Base-by-base conservation (phyloP, 2,888 invertebrate genomes). In the Nomada ruficornis region DNA sequence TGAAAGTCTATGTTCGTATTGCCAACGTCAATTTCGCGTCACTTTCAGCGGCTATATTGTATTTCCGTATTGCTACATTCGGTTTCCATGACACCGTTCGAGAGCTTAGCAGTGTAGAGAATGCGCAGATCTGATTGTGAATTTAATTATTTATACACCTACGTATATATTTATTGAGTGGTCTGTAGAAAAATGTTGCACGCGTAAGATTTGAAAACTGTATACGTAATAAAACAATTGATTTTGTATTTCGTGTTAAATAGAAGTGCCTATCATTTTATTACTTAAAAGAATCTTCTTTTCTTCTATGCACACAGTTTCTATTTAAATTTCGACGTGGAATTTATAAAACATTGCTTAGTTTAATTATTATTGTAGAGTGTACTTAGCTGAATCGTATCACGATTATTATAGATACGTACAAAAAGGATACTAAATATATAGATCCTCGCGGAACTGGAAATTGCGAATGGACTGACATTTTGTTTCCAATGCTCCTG, bases 401-500 rank as follows among this genome's bases (percentile, higher is more conserved):
- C 1, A 36, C 36, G 36, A 73, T 74, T 68, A 74, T 70, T 57
- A 64, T 23, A 11, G 44, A 47, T 42, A 23, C 26, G 64, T 11
- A 26, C 15, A 23, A 42, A 29, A 60, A 59, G 36, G 52, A 71
- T 60, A 63, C 62, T 20, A n/a, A 47, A 54, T 59, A 26, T 50
- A 68, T 63, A 71, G 68, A 81, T 81, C 55, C 59, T n/a, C 23
- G 5, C 55, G 29, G 10, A n/a, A 15, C 75, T 4, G 42, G 75
- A 79, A 75, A 87, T 86, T 80, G 42, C 75, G 70, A 64, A 68
- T 63, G 44, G n/a, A 67, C 42, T 68, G 59, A 67, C 71, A 69
- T 77, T 77, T 86, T 85, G 87, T 83, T 81, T 75, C 59, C 47
- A 52, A 72, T 80, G 67, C 73, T 60, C 82, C 23, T 18, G 83